Percentiles rank a stretch among this genome's conserved stretches.
These are phyloP conservation scores for Yponomeuta malinellus DNA, from an alignment of 2,888 invertebrate species.

Conservation along the genomic window DNA sequence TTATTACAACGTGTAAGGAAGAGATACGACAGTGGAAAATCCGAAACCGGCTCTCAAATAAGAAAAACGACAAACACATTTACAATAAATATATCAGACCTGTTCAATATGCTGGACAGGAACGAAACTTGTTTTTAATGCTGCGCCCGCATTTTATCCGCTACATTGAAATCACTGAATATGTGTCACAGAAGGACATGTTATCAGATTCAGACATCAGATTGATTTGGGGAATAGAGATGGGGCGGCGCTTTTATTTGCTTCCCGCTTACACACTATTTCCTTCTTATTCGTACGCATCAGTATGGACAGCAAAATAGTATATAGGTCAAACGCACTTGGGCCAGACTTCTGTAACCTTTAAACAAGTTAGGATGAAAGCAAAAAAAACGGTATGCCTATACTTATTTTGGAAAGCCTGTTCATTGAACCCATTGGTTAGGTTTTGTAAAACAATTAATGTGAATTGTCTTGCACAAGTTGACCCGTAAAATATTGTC, in stretches of 20 bases:
- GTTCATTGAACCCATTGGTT: conserved; percentile 22
- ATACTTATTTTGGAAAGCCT: conserved; percentile 13
- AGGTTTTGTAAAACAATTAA: conserved; percentile 5
- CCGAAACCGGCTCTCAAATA: too few species aligned
- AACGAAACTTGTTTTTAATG: background rate
- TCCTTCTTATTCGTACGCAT: too few species aligned
- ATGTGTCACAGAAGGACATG: background rate
- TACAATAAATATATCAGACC: background rate
- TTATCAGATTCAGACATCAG: background rate
- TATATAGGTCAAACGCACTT: background rate
- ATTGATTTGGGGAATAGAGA: background rate
- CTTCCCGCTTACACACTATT: too few species aligned
- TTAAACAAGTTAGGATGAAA: conserved; percentile 15
- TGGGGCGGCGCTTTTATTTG: too few species aligned
- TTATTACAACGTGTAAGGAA: too few species aligned
- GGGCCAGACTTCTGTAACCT: background rate
- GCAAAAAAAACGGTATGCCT: background rate
- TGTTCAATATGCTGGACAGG: background rate
- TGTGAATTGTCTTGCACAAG: too few species aligned
- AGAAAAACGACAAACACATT: too few species aligned
- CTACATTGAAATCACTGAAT: background rate
- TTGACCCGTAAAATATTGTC: too few species aligned
- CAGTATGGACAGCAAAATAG: too few species aligned
- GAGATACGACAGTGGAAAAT: too few species aligned
- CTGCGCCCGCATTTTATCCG: background rate